Evolutionary conservation across 1,140 invertebrate species (phyloP), one percentile per base, ranked within the genome.

Genomic region (Papilio dardanus): DNA sequence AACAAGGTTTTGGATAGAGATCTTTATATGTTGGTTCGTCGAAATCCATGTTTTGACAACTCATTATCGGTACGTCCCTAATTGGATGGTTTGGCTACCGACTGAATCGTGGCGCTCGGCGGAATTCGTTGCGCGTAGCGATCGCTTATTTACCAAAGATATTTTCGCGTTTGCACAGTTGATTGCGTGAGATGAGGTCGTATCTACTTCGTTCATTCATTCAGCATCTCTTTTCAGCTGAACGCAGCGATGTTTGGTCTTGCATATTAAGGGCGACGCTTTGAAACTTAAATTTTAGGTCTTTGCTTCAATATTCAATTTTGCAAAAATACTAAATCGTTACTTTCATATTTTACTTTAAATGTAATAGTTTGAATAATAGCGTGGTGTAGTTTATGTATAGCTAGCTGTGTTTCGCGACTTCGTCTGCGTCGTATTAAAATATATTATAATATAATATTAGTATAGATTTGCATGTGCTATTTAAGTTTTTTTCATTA

Each of bases 11-110:
- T 42, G 28, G 65, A 7, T 62, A n/a, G 40, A 50, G 54, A 69
- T 74, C 19, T 62, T 77, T 30, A 77, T n/a, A 37, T 75, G 40
- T 69, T 69, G 67, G 68, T 19, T 66, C 54, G 75, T 76, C 77
- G 75, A 81, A 87, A 81, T 85, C 84, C 83, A 87, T 92, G 87
- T 92, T 92, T 90, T 92, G 88, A 90, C 86, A 92, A 92, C 83
- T 90, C 85, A 92, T 92, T 92, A 90, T 89, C 86, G 88, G 83
- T 79, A 80, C 84, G 77, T 86, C 83, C 84, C 86, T 90, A 91
- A 90, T 90, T 91, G 89, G 83, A 79, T 77, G 79, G 87, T 86
- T 86, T 88, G 79, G 76, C 82, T 76, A 73, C 77, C 68, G 74
- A 40, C 24, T 58, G 78, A 77, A 81, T 79, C 69, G 71, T 78